Percentiles rank a stretch among this genome's conserved stretches.
These are phyloP conservation scores for Phragmatobia fuliginosa DNA, from an alignment of 2,888 invertebrate species.

Conservation along the genomic window DNA sequence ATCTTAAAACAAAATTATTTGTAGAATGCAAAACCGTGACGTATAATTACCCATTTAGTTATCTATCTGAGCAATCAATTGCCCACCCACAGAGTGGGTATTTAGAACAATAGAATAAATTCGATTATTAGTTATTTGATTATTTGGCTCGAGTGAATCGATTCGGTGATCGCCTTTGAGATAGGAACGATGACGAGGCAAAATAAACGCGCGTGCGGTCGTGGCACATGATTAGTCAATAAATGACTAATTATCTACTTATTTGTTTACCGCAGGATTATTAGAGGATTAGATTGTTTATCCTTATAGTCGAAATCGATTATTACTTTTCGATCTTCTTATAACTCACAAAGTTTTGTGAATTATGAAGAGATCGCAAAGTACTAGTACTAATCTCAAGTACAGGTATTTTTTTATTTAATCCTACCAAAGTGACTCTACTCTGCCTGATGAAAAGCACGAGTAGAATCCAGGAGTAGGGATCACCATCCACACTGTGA, in stretches of 20 bases:
- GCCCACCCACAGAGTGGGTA: constrained; percentile 71
- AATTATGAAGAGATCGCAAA: background rate
- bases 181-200: constrained; percentile 69
- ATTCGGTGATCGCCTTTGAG: constrained; percentile 77
- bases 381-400: too few relatives aligned
- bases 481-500: too few relatives aligned
- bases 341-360: background rate
- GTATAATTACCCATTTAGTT: constrained; percentile 69
- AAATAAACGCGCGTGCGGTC: constrained; percentile 59
- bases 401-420: too few relatives aligned
- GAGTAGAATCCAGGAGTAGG: too few relatives aligned
- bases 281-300: background rate
- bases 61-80: constrained; percentile 61
- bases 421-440: too few relatives aligned
- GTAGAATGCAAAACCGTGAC: constrained; percentile 61
- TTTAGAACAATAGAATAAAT: constrained; percentile 75
- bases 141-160: constrained; percentile 76
- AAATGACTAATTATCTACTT: constrained; percentile 62
- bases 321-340: too few relatives aligned
- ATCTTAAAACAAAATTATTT: constrained; percentile 56
- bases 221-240: constrained; percentile 70
- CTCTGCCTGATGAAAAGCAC: too few relatives aligned
- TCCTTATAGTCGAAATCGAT: too few relatives aligned
- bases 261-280: background rate
- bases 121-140: constrained; percentile 67